Evolutionary conservation across 2,888 invertebrate species (phyloP).

Genomic region (Troglohyphantes excavatus): DNA sequence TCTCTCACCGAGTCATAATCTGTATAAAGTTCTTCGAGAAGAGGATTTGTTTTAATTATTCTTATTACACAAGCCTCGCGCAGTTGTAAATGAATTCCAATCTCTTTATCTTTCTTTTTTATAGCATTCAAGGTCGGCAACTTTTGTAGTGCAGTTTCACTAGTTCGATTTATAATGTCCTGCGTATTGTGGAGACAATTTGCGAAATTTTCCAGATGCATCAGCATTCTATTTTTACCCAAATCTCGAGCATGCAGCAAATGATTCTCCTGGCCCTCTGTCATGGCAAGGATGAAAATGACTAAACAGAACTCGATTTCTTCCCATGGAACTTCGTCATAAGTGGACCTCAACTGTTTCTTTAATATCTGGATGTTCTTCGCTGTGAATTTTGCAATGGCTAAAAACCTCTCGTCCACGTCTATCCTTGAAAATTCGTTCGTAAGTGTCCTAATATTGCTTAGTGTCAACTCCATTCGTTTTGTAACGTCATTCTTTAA

Average conservation of each 20-base stretch:
- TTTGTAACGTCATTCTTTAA: too few relatives aligned
- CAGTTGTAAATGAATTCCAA: too few relatives aligned
- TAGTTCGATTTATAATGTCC: too few relatives aligned
- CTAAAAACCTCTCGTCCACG: not conserved
- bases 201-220: constrained; percentile 10
- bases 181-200: too few relatives aligned
- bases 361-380: constrained; percentile 20
- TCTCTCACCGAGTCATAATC: constrained; percentile 16
- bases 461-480: too few relatives aligned
- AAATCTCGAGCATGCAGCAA: not conserved
- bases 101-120: not conserved
- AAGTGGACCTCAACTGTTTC: not conserved
- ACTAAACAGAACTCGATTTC: constrained; percentile 25
- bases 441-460: too few relatives aligned
- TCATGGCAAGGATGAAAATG: not conserved
- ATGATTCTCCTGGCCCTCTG: not conserved
- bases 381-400: not conserved
- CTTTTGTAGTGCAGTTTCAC: too few relatives aligned
- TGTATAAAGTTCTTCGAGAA: not conserved
- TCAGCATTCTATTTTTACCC: not conserved
- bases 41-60: not conserved
- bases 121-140: too few relatives aligned
- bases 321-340: constrained; percentile 28
- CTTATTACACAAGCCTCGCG: too few relatives aligned
- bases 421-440: too few relatives aligned